These are phyloP conservation scores for Balaeniceps rex DNA, from an alignment of 2,113 vertebrate species.

Conservation along the genomic window DNA sequence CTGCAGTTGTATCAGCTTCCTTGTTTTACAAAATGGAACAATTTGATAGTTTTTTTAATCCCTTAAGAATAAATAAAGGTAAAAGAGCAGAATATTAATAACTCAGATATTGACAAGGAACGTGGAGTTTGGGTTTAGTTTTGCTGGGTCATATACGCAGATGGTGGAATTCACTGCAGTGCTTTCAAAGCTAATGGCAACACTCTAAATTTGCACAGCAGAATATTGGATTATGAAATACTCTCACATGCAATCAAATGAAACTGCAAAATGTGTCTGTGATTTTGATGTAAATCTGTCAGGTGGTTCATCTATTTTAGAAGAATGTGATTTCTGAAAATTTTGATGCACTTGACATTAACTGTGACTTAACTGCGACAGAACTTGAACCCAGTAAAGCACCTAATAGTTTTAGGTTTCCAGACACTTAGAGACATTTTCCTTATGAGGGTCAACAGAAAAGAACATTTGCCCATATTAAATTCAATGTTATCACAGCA, in stretches of 20 bases:
- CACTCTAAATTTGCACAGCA: not conserved
- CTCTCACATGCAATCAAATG: not conserved
- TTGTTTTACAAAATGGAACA: not conserved
- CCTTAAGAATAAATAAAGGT: not conserved
- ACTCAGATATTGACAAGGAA: not conserved
- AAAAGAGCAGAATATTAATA: not conserved
- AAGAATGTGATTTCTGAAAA: not conserved
- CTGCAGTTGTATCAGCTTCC: not conserved
- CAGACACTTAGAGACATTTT: not conserved
- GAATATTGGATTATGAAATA: not conserved
- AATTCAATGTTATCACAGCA: not conserved
- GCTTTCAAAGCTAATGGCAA: not conserved
- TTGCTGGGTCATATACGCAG: not conserved
- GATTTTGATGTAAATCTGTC: constrained; percentile 30
- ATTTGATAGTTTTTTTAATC: not conserved
- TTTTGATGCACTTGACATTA: not conserved
- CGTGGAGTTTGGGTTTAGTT: not conserved
- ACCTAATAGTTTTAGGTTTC: not conserved
- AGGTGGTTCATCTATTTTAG: not conserved
- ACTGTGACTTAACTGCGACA: not conserved
- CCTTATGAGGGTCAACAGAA: not conserved
- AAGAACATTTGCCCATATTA: not conserved
- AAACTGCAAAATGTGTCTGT: not conserved
- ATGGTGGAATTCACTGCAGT: not conserved
- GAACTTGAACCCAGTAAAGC: not conserved